These are phyloP conservation scores for Coracias cyanogaster DNA, from an alignment of 2,797 vertebrate genomes.

Conservation along the genomic window DNA sequence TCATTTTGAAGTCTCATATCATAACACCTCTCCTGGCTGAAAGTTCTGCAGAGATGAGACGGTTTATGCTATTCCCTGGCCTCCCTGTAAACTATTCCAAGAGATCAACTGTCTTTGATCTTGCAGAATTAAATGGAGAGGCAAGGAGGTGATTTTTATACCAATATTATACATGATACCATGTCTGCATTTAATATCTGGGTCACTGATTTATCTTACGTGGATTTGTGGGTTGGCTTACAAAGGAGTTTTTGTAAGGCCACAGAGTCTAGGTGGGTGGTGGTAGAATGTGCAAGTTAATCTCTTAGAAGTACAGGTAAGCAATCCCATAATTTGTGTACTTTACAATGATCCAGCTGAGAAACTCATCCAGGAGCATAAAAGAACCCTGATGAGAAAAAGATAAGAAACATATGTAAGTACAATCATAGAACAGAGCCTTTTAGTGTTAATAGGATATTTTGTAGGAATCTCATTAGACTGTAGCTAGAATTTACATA, in stretches of 20 bases:
- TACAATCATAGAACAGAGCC: conserved; percentile 33
- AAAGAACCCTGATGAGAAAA: conserved; percentile 62
- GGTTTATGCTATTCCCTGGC: not conserved
- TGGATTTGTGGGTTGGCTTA: not conserved
- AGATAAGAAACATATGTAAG: conserved; percentile 66
- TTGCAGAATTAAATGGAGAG: not conserved
- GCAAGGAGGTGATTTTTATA: conserved; percentile 15
- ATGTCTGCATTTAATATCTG: conserved; percentile 2
- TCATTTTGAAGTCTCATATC: conserved; percentile 11
- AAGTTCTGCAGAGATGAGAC: conserved; percentile 3
- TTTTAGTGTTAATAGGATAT: conserved; percentile 62
- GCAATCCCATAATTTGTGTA: conserved; percentile 51
- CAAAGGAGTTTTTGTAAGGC: not conserved
- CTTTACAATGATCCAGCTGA: conserved; percentile 52
- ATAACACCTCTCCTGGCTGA: not conserved
- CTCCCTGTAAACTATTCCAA: conserved; percentile 5
- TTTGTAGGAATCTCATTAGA: conserved; percentile 67
- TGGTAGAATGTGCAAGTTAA: conserved; percentile 19
- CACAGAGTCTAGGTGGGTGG: conserved; percentile 10
- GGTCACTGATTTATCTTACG: not conserved
- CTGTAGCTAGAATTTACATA: conserved; percentile 64
- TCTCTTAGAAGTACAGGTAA: conserved; percentile 57
- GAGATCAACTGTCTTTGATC: conserved; percentile 40
- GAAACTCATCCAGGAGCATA: conserved; percentile 58
- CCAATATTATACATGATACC: not conserved